These are phyloP conservation scores for Megaceryle torquata DNA, from an alignment of 2,113 vertebrate species.

Conservation along the genomic window DNA sequence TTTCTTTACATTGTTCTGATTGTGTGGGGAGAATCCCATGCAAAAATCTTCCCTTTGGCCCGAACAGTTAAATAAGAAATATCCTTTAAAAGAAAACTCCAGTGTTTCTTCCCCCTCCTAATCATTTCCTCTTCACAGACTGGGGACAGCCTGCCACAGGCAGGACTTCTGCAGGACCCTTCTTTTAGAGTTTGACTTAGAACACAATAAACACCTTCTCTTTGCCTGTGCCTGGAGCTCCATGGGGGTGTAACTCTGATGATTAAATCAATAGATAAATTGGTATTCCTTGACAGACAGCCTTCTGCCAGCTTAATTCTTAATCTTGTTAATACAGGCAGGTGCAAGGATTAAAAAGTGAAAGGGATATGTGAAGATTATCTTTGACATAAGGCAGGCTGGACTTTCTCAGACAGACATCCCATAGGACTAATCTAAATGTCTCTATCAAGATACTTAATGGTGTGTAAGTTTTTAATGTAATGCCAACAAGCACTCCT, in stretches of 20 bases:
- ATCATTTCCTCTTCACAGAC: not conserved
- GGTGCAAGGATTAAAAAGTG: conserved; percentile 37
- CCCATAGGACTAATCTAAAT: not conserved
- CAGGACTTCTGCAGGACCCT: not conserved
- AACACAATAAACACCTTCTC: not conserved
- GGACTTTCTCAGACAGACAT: not conserved
- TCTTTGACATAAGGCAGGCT: not conserved
- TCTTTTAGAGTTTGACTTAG: not conserved
- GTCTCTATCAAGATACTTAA: not conserved
- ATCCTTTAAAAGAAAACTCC: not conserved
- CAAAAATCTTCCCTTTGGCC: not conserved
- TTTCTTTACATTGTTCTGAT: not conserved
- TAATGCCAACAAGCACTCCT: not conserved
- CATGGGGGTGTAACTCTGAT: not conserved
- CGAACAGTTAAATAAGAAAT: not conserved
- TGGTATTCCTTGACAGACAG: not conserved
- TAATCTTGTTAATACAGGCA: conserved; percentile 58
- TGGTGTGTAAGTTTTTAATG: not conserved
- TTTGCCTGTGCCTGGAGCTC: not conserved
- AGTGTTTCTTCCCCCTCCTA: not conserved
- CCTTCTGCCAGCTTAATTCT: conserved; percentile 11
- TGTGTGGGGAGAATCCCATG: not conserved
- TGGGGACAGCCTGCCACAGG: not conserved
- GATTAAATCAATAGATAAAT: not conserved
- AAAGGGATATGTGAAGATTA: conserved; percentile 47